Evolutionary conservation across 2,113 vertebrate species (phyloP), one percentile per base, ranked within the genome.

Genomic region (Anhinga anhinga): DNA sequence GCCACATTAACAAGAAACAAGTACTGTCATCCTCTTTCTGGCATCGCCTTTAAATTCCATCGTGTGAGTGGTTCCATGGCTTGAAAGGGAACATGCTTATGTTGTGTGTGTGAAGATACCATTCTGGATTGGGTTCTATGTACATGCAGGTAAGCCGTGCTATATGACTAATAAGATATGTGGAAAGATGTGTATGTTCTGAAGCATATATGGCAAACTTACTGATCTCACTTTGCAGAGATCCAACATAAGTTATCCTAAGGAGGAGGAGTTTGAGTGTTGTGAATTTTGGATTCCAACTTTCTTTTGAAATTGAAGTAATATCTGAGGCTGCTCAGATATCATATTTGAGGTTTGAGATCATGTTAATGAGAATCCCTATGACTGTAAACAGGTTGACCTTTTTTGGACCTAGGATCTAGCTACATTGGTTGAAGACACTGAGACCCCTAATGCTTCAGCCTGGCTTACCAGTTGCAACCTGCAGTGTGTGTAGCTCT

Each of bases 201-300:
- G 44, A 82, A 82, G 13, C 5, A 32, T 17, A 26, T 19, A 29
- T 23, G 20, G 23, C 21, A 89, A 66, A 40, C 5, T 45, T 67
- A 38, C 17, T 59, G 34, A 53, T 16, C 34, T 63, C 15, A 49
- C 23, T 77, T 71, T 80, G n/a, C 34, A 70, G 38, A 52, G 49
- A 47, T 56, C n/a, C 27, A 67, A 25, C 4, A 32, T 69, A 23
- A 0, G 0, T 72, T 72, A 45, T 78, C 1, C 1, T 25, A 29
- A 23, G 10, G 34, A 69, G 38, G 12, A 73, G 14, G 10, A 50
- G 9, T 59, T 67, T 59, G 18, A 58, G 53, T 1, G 3, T 61
- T n/a, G 19, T 61, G 53, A 56, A 71, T 71, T 86, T 88, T 58
- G 32, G 11, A 77, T 74, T 89, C 25, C 11, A 70, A 13, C 14